Base-by-base conservation (phyloP, 2,888 invertebrate genomes). In the Bellardia pandia region DNA sequence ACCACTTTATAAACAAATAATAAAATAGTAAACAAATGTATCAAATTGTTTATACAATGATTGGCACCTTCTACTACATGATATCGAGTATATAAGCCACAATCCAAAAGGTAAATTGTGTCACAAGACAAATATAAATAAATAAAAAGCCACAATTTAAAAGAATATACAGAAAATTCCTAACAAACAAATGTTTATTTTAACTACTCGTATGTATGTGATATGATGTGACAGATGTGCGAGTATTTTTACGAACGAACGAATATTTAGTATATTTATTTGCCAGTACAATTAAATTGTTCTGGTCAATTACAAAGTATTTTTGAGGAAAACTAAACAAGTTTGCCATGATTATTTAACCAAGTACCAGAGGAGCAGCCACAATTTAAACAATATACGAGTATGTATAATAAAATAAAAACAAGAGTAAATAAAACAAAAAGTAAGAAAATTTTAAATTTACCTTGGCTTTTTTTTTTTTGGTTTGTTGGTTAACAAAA, bases 241-340 rank as follows among this genome's bases (percentile, higher is more conserved):
- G 23, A 23, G 1, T 23, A 58, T 6, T 37, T 72, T 51, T 71
- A 9, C 30, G 30, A 30, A 60, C 51, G 66, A n/a, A 42, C 16
- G 9, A 69, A 53, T 9, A 4, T n/a, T 69, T 14, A 42, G 9
- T 45, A 30, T 69, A 30, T 45, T 45, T 37, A 30, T 74, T 68
- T 75, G 62, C 33, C 71, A 79, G 60, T 76, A 71, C 75, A 83
- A 79, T 86, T 83, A 79, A 86, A 86, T 86, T 76, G 83, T 83
- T 86, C 51, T 86, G 83, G 86, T 86, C 86, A 86, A 79, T 86
- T 86, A 66, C 56, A 83, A 79, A 76, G 58, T 72, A 58, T 69
- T 60, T 79, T 64, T 64, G 16, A 53, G 13, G 23, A 58, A 42
- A 74, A 75, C 62, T 16, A 53, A 74, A 72, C 53, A 74, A 23